Percentiles rank a stretch among this genome's conserved stretches.
These are phyloP conservation scores for Chloropsis cyanopogon DNA, from an alignment of 2,113 vertebrate genomes.

Conservation along the genomic window DNA sequence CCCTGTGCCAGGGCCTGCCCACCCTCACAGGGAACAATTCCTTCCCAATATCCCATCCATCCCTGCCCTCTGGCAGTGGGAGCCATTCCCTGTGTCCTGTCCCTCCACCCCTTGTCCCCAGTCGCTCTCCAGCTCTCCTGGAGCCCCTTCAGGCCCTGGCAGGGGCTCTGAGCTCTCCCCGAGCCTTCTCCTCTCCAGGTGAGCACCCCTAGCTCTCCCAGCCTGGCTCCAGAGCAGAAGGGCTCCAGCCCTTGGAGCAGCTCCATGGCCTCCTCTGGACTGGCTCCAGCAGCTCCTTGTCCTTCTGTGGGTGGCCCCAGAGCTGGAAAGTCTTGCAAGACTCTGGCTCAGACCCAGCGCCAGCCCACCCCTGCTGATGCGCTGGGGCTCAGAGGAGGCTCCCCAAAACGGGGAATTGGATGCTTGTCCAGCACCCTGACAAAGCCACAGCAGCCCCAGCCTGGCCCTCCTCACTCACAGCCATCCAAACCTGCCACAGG, in stretches of 20 bases:
- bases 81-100: not conserved
- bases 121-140: not conserved
- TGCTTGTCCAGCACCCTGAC: not conserved
- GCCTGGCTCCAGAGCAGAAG: not conserved
- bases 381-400: not conserved
- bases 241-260: not conserved
- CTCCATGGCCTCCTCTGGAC: accelerated
- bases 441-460: not conserved
- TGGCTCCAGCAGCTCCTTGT: not conserved
- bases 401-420: accelerated
- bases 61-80: not conserved
- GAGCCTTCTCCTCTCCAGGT: not conserved
- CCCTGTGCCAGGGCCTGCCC: not conserved
- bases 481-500: not conserved
- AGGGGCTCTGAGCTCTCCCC: not conserved
- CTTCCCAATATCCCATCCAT: not conserved
- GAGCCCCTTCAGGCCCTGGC: not conserved
- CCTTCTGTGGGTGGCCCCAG: not conserved
- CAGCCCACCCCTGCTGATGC: not conserved
- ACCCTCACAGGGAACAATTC: not conserved
- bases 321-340: not conserved
- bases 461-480: not conserved
- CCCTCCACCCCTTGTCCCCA: not conserved
- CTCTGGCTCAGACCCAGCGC: not conserved
- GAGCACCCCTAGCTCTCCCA: not conserved